Evolutionary conservation across 2,888 invertebrate genomes (phyloP).

Genomic region (Parascotia fuliginaria): DNA sequence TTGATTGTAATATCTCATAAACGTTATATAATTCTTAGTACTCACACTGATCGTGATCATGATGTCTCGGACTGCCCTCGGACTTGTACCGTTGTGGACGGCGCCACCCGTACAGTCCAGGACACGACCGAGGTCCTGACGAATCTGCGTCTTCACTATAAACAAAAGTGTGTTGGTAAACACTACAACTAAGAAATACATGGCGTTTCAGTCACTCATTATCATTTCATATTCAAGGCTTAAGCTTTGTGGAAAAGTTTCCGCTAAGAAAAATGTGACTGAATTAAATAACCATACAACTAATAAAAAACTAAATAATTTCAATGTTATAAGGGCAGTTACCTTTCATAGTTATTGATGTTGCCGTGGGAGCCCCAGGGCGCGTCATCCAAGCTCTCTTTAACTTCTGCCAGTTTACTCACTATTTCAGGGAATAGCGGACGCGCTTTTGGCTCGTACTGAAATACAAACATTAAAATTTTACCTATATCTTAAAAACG

Average conservation of each 20-base stretch:
- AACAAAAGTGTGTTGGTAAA: neutral
- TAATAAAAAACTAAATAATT: too few species aligned
- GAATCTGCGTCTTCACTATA: constrained; percentile 71
- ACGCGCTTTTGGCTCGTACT: constrained; percentile 95
- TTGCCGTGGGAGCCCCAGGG: constrained; percentile 68
- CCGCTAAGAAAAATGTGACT: too few species aligned
- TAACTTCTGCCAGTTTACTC: constrained; percentile 87
- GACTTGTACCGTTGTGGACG: constrained; percentile 66
- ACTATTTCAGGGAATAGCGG: constrained; percentile 95
- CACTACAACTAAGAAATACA: too few species aligned
- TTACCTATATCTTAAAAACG: too few species aligned
- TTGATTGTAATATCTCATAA: neutral
- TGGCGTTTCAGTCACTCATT: too few species aligned
- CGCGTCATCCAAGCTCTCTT: constrained; percentile 82
- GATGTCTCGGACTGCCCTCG: constrained; percentile 60
- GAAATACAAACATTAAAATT: constrained; percentile 42
- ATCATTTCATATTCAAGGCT: too few species aligned
- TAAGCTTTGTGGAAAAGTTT: too few species aligned
- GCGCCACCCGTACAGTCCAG: constrained; percentile 73
- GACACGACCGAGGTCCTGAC: constrained; percentile 77
- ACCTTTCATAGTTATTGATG: constrained; percentile 73
- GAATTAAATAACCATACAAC: too few species aligned
- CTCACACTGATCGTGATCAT: constrained; percentile 56
- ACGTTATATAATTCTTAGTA: too few species aligned
- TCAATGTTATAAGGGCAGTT: too few species aligned